Conservation (phyloP, 2,797 vertebrate genomes). For the Girardinus metallicus region DNA sequence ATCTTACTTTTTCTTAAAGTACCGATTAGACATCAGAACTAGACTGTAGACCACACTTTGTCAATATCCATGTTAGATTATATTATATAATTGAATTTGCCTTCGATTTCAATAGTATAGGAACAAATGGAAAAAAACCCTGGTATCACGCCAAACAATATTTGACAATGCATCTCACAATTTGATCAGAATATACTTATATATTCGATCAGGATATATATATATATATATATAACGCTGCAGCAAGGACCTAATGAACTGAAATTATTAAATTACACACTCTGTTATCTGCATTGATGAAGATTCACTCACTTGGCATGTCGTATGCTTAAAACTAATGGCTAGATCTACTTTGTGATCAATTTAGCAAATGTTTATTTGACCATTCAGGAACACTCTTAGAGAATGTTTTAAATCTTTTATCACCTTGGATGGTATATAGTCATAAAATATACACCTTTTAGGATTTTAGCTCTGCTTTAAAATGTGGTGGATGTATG, state of each 20-base stretch:
- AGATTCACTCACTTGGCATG: neutral
- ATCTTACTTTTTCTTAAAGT: neutral
- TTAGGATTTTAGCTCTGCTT: conserved; percentile 49
- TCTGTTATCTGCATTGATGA: neutral
- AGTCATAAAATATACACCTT: conserved; percentile 9
- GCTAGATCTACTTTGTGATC: neutral
- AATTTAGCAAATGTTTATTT: neutral
- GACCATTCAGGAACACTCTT: neutral
- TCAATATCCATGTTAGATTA: neutral
- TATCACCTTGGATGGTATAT: neutral
- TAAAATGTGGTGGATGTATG: conserved; percentile 57
- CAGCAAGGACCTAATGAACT: neutral
- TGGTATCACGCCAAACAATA: neutral
- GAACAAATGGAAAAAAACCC: neutral
- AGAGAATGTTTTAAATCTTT: neutral
- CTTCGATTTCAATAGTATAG: neutral
- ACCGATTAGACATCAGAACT: neutral
- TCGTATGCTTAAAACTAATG: neutral
- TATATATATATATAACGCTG: neutral
- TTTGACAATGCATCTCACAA: neutral
- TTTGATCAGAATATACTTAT: neutral
- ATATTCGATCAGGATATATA: too few relatives aligned
- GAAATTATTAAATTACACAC: neutral
- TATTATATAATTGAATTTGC: neutral
- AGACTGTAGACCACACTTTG: neutral